phyloP scores from a whole-genome alignment of 2,113 vertebrate genomes.

The Mandrillus leucophaeus region DNA sequence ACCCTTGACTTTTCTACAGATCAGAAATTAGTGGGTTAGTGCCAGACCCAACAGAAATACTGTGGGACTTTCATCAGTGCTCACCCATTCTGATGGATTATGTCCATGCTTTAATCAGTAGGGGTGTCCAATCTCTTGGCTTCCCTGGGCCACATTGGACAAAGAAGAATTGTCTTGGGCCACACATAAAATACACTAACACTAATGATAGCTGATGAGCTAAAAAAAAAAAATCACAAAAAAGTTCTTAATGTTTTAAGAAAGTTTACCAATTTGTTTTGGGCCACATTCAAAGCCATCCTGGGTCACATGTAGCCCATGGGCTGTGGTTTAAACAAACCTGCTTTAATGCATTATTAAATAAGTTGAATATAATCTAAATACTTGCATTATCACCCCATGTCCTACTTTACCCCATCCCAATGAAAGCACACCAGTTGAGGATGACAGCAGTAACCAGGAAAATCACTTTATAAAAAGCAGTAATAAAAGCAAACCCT shows the following conservation, averaged over 20 bases:
- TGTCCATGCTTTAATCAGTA: not conserved
- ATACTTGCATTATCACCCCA: not conserved
- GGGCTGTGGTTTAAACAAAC: no score
- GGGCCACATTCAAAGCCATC: no score
- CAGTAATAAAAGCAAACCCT: not conserved
- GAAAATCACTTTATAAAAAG: conserved; percentile 43
- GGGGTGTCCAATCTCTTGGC: no score
- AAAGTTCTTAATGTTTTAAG: no score
- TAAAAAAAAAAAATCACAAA: no score
- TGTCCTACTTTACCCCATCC: not conserved
- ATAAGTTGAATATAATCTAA: not conserved
- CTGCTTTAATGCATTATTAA: not conserved
- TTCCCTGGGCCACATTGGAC: no score
- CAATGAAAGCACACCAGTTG: not conserved
- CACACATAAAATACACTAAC: no score
- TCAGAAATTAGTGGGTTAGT: not conserved
- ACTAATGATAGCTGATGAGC: no score
- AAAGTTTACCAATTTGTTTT: no score
- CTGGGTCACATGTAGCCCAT: no score
- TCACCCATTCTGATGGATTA: not conserved
- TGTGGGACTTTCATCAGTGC: not conserved
- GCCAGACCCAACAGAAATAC: not conserved
- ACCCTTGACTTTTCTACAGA: not conserved
- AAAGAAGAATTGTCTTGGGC: no score
- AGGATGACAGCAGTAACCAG: not conserved